phyloP scores from a whole-genome alignment of 2,888 invertebrate genomes.

The Maniola hyperantus region DNA sequence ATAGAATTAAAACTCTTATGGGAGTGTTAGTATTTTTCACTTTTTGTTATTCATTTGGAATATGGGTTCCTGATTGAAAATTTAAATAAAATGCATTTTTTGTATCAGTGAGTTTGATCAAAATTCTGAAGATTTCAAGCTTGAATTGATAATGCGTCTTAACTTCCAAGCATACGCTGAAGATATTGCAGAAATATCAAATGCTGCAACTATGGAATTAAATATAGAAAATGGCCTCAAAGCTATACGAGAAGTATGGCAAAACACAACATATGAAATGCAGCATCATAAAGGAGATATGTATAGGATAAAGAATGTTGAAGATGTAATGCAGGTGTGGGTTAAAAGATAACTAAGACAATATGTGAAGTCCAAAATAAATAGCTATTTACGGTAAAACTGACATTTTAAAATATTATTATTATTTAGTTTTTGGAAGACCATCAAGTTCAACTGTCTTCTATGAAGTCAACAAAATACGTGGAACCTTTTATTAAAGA shows the following conservation, averaged over 20 bases:
- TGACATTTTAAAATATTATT: neutral
- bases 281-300: slow-evolving; percentile 86
- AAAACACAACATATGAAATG: slow-evolving; percentile 87
- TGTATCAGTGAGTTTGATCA: slow-evolving; percentile 88
- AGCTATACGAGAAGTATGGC: slow-evolving; percentile 88
- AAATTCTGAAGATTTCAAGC: slow-evolving; percentile 88
- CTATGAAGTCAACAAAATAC: slow-evolving; percentile 94
- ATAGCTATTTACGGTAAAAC: neutral
- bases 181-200: slow-evolving; percentile 92
- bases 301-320: slow-evolving; percentile 88
- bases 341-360: neutral
- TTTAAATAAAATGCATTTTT: neutral
- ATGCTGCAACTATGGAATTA: slow-evolving; percentile 94
- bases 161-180: slow-evolving; percentile 92
- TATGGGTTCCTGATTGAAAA: neutral
- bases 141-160: slow-evolving; percentile 90
- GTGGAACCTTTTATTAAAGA: slow-evolving; percentile 93
- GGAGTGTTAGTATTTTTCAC: slow-evolving; percentile 75
- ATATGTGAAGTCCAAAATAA: neutral
- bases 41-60: neutral
- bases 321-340: slow-evolving; percentile 88
- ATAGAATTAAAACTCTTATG: slow-evolving; percentile 87
- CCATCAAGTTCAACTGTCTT: slow-evolving; percentile 90
- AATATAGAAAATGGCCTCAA: slow-evolving; percentile 92
- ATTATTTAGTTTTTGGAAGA: slow-evolving; percentile 86